These are phyloP conservation scores for Balaenoptera acutorostrata DNA, from an alignment of 2,113 vertebrate species.

Conservation along the genomic window DNA sequence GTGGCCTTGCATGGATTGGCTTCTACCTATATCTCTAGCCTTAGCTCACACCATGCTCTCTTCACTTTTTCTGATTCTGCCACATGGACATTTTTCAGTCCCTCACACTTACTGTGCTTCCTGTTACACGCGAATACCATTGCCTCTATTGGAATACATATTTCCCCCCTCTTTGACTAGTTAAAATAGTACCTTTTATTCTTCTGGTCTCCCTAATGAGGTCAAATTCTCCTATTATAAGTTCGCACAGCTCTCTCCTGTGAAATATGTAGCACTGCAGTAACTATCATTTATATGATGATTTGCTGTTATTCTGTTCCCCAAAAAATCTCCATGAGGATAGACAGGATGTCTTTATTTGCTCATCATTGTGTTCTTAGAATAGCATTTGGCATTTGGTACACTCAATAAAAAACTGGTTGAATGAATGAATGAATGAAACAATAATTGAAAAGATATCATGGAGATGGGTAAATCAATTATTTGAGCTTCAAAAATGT, in stretches of 20 bases:
- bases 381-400: background rate
- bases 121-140: background rate
- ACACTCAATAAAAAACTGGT: background rate
- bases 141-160: background rate
- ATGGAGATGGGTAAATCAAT: background rate
- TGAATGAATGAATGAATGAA: background rate
- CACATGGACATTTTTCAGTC: background rate
- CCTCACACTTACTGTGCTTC: background rate
- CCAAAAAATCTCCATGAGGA: background rate
- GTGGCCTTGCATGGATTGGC: background rate
- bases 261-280: background rate
- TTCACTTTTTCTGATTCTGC: background rate
- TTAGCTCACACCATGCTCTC: background rate
- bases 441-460: background rate
- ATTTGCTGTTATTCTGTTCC: background rate
- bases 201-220: background rate
- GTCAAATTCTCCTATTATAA: background rate
- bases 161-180: background rate
- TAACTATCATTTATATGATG: background rate
- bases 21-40: background rate
- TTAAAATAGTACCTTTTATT: background rate
- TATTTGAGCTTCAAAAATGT: background rate
- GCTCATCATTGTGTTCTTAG: background rate
- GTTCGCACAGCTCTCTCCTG: background rate
- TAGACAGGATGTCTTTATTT: background rate